These are phyloP conservation scores for Drosophila quadrilineata DNA, from an alignment of 1,140 invertebrate genomes.

Conservation along the genomic window DNA sequence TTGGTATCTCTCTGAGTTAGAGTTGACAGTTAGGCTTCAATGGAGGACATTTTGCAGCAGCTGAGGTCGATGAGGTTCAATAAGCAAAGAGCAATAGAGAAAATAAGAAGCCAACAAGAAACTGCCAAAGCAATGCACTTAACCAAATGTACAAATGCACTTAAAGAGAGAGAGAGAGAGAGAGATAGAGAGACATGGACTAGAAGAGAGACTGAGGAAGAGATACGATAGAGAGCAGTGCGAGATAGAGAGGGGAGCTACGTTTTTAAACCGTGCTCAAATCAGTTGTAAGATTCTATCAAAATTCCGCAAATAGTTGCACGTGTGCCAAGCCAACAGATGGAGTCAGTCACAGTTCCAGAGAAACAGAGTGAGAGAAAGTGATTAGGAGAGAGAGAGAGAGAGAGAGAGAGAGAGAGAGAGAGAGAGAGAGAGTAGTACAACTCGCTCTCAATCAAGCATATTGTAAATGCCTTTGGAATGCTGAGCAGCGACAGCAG, in stretches of 20 bases:
- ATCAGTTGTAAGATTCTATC: constrained; percentile 69
- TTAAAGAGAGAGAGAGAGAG: not conserved
- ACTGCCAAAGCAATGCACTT: constrained; percentile 16
- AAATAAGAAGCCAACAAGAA: not conserved
- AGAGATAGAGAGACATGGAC: not conserved
- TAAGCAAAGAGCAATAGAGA: constrained; percentile 6
- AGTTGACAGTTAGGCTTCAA: no score
- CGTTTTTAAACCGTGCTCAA: constrained; percentile 46
- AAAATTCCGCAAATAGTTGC: constrained; percentile 75
- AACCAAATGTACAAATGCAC: constrained; percentile 11
- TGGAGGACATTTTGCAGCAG: no score
- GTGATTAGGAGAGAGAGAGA: no score
- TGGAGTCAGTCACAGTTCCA: no score
- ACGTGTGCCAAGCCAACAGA: no score
- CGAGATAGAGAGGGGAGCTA: not conserved
- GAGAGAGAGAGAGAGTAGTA: no score
- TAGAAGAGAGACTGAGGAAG: not conserved
- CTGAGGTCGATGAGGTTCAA: constrained; percentile 13
- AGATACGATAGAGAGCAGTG: not conserved
- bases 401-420: no score
- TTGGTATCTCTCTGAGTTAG: not conserved
- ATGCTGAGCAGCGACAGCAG: constrained; percentile 24
- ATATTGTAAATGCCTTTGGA: constrained; percentile 36
- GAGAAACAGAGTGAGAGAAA: no score
- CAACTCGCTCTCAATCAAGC: constrained; percentile 67